Conservation (phyloP, 1,140 invertebrate species). For the Melitaea cinxia region DNA sequence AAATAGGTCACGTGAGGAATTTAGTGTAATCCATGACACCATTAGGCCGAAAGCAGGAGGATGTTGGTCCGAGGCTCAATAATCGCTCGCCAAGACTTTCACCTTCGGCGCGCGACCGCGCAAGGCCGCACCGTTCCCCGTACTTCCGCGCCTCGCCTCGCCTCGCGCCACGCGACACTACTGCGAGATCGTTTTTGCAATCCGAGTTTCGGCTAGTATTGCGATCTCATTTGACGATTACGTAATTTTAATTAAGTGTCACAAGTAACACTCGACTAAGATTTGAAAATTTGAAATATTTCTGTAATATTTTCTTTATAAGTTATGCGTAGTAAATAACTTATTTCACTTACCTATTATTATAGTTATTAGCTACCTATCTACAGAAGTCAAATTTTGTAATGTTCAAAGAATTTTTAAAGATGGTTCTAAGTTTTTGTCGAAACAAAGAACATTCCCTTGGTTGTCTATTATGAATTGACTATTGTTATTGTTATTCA, state of each 20-base stretch:
- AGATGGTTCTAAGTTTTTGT: background rate
- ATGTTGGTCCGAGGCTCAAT: slow-evolving; percentile 64
- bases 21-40: slow-evolving; percentile 20
- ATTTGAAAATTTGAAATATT: background rate
- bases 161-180: slow-evolving; percentile 33
- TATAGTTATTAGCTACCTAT: no score
- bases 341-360: no score
- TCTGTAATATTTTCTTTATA: background rate
- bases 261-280: background rate
- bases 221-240: slow-evolving; percentile 10
- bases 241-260: slow-evolving; percentile 15
- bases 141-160: slow-evolving; percentile 55
- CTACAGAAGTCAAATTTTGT: no score
- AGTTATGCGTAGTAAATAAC: no score
- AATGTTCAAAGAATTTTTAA: no score
- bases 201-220: slow-evolving; percentile 25
- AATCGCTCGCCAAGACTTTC: slow-evolving; percentile 71
- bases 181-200: slow-evolving; percentile 34
- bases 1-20: background rate
- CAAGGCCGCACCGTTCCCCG: slow-evolving; percentile 68
- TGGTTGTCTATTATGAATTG: slow-evolving; percentile 6
- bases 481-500: slow-evolving; percentile 50
- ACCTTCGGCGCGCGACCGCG: slow-evolving; percentile 69
- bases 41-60: slow-evolving; percentile 59
- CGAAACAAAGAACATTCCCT: background rate